Evolutionary conservation across 1,140 invertebrate genomes (phyloP), one percentile per base, ranked within the genome.

Genomic region (Musca domestica): DNA sequence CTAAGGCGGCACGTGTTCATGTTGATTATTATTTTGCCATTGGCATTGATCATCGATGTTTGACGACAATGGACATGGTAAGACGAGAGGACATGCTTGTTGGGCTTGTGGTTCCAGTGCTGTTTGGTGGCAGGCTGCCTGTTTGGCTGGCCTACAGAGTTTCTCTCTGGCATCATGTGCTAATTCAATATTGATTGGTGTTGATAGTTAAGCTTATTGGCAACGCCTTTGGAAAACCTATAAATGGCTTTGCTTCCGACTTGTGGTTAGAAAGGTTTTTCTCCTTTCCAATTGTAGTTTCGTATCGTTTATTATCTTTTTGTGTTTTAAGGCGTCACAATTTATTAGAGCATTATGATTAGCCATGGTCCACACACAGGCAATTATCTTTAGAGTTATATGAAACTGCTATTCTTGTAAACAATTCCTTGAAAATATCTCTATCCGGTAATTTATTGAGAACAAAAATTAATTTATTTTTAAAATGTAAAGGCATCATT

Each of bases 261-360:
- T 61, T 61, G 56, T 61, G 56, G 56, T 61, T 30, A 41, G 34
- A 41, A 41, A 41, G 34, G 34, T 41, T 41, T 41, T 41, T 41
- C 27, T 41, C 34, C 34, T 41, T 41, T 41, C 34, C 34, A 41
- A 41, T 41, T 41, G 34, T n/a, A 41, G 34, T 41, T 41, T 41
- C 12, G 4, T 41, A 41, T 41, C 12, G 34, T 48, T 64, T 23
- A 22, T 64, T 41, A 48, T 22, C 20, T 65, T n/a, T n/a, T 65
- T 47, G 41, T 51, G 48, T 66, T 48, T 66, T 70, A 64, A 75
- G 74, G 69, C 74, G 73, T 76, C 70, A 66, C 70, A 71, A 76
- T 74, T 74, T 71, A 75, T 75, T 76, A 71, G 75, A 73, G 72
- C 71, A 69, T 73, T 76, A 70, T 74, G 75, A 75, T 74, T 76